These are phyloP conservation scores for Nematolebias whitei DNA, from an alignment of 2,113 vertebrate species.

Conservation along the genomic window DNA sequence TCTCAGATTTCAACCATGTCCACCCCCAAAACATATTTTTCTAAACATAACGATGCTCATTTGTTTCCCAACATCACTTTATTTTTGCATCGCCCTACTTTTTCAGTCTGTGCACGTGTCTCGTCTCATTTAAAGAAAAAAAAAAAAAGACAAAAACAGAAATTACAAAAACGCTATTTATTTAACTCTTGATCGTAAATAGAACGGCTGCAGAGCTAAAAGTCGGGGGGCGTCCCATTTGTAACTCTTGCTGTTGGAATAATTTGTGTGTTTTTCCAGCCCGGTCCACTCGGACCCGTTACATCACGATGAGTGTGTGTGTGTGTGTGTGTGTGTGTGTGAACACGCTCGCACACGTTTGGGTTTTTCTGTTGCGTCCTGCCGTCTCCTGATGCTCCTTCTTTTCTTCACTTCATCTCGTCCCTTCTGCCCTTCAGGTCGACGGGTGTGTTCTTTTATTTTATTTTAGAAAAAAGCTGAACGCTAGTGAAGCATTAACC, in stretches of 20 bases:
- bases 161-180: constrained; percentile 62
- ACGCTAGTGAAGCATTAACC: constrained; percentile 71
- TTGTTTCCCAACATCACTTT: constrained; percentile 19
- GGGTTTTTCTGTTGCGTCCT: constrained; percentile 16
- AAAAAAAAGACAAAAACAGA: constrained; percentile 63
- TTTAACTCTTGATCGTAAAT: constrained; percentile 66
- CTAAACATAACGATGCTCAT: constrained; percentile 59
- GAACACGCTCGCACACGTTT: constrained; percentile 11
- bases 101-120: constrained; percentile 66
- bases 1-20: constrained; percentile 49
- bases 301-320: background rate
- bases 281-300: constrained; percentile 26
- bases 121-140: constrained; percentile 69
- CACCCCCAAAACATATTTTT: constrained; percentile 25
- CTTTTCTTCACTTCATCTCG: constrained; percentile 6
- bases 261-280: constrained; percentile 17
- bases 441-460: constrained; percentile 15
- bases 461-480: constrained; percentile 42
- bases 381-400: constrained; percentile 46
- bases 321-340: background rate
- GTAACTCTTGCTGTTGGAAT: no score
- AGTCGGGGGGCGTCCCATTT: constrained; percentile 2
- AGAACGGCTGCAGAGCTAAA: constrained; percentile 59
- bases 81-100: constrained; percentile 26
- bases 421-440: constrained; percentile 8